Evolutionary conservation across 2,113 vertebrate genomes (phyloP).

Genomic region (Dicaeum eximium): DNA sequence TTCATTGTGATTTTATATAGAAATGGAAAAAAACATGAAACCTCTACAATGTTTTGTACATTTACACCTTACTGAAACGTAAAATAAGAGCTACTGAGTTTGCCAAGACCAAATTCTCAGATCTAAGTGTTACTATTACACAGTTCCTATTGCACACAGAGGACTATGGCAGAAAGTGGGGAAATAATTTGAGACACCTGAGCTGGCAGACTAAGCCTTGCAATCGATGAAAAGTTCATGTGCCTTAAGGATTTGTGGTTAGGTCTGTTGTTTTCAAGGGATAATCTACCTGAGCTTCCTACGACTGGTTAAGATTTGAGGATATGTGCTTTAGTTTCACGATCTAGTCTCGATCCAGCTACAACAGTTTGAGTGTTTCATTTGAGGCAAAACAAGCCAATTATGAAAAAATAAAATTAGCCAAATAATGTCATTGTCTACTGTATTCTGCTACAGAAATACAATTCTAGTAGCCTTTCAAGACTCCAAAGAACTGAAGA

Average conservation of each 20-base stretch:
- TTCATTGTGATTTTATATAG: background rate
- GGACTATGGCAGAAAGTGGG: background rate
- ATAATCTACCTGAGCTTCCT: background rate
- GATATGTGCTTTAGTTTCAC: background rate
- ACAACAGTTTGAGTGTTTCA: background rate
- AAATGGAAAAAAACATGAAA: background rate
- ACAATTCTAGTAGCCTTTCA: background rate
- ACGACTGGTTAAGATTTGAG: background rate
- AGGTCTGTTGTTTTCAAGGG: background rate
- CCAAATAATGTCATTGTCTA: background rate
- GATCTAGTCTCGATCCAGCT: background rate
- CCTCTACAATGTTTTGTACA: background rate
- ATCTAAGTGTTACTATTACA: background rate
- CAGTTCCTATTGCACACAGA: background rate
- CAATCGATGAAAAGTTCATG: background rate
- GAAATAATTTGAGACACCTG: background rate
- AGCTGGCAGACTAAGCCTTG: background rate
- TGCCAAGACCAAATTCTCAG: background rate
- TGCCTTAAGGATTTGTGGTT: background rate
- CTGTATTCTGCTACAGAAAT: background rate
- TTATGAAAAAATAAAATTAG: background rate
- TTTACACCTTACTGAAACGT: background rate
- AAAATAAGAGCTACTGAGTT: background rate
- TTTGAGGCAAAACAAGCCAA: rapidly evolving
- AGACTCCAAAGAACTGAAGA: background rate